Evolutionary conservation across 2,113 vertebrate genomes (phyloP), one percentile per base, ranked within the genome.

Genomic region (Hyaena hyaena): DNA sequence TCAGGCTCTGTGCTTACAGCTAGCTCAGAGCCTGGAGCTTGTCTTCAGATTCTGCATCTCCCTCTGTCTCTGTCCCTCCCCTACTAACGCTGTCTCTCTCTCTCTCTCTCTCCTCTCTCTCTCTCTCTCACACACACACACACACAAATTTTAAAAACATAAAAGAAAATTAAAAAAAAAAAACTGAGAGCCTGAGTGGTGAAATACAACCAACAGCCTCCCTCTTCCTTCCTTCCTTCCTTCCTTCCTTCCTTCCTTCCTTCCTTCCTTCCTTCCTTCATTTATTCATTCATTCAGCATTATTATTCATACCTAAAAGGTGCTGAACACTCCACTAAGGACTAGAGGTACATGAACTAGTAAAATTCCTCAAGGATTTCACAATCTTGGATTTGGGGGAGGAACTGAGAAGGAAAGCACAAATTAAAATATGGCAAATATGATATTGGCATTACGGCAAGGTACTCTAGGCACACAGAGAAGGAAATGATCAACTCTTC

Each of bases 331-430:
- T 66, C 69, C 58, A 14, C 77, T 39, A 39, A 68, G 24, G 53
- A 73, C 48, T 69, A 71, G 55, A 91, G 61, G 65, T 28, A 39
- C 12, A 45, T 10, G 39, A 63, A 68, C 55, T 66, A 21, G 63
- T 92, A 87, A 96, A 93, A 74, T 1, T 17, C 39, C 55, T 95
- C 43, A 74, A 73, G 63, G 84, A 80, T 53, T 95, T 96, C 63
- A 86, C 48, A 84, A 3, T 73, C 85, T 81, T n/a, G 33, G 21
- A 63, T 71, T 90, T 43, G 19, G 31, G 14, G 15, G 71, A 45
- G 10, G 33, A 90, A 61, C 9, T 74, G 19, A 87, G 83, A 93
- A 84, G 23, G 43, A 81, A 95, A 96, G 35, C 21, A 82, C 65
- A 95, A 53, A 82, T 92, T 28, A 88, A 95, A 97, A 71, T 48